Conservation (phyloP, 2,113 vertebrate species). For the Tricholaema leucomelas region DNA sequence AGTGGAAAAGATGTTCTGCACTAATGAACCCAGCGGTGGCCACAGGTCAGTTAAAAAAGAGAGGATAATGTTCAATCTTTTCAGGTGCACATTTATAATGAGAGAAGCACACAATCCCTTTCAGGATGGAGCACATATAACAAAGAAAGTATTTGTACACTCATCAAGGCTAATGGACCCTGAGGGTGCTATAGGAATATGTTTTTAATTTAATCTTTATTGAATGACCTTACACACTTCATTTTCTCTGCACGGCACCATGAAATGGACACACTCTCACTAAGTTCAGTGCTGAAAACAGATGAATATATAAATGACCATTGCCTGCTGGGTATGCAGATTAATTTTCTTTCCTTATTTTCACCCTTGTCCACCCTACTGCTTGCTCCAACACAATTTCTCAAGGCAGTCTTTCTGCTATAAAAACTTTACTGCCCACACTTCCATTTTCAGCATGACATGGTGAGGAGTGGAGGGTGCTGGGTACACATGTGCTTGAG, state of each 20-base stretch:
- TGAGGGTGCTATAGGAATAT: constrained; percentile 83
- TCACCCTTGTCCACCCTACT: constrained; percentile 83
- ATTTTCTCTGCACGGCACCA: constrained; percentile 84
- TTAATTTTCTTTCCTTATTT: constrained; percentile 86
- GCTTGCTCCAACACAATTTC: constrained; percentile 60
- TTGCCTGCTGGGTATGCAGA: constrained; percentile 96
- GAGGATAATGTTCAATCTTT: constrained; percentile 92
- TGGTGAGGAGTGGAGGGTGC: background rate
- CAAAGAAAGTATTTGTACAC: constrained; percentile 85
- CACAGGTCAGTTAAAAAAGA: constrained; percentile 88
- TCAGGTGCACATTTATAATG: constrained; percentile 99
- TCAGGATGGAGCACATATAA: constrained; percentile 78
- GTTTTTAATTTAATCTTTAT: constrained; percentile 89
- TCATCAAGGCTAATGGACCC: constrained; percentile 85
- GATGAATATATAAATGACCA: constrained; percentile 91
- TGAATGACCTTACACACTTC: constrained; percentile 85
- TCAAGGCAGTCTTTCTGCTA: background rate
- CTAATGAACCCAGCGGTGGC: constrained; percentile 97
- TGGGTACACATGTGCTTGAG: rapidly evolving
- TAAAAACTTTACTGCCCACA: background rate
- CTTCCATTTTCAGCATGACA: background rate
- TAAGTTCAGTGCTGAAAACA: constrained; percentile 87
- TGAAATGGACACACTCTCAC: constrained; percentile 90
- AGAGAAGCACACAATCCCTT: constrained; percentile 86
- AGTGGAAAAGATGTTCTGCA: constrained; percentile 99